phyloP scores from a whole-genome alignment of 2,113 vertebrate genomes.

The Oryzias celebensis region DNA sequence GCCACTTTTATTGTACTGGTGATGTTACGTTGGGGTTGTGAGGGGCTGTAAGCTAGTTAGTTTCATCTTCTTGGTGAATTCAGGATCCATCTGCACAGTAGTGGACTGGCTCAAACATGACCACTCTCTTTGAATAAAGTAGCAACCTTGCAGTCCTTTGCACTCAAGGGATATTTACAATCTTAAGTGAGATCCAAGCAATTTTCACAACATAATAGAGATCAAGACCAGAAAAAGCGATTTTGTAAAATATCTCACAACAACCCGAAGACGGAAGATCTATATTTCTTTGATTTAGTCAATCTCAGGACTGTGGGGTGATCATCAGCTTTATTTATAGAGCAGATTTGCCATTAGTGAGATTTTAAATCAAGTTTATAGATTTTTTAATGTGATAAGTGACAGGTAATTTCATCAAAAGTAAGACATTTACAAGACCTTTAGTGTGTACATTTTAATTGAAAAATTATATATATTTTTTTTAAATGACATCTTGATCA shows the following conservation, averaged over 20 bases:
- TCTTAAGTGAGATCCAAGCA: conserved; percentile 65
- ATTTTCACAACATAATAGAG: conserved; percentile 56
- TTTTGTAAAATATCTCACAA: conserved; percentile 26
- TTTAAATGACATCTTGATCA: conserved; percentile 11
- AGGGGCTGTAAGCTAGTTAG: background rate
- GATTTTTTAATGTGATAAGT: too few relatives aligned
- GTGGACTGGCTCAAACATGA: conserved; percentile 48
- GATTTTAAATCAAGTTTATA: too few relatives aligned
- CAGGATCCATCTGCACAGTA: conserved; percentile 35
- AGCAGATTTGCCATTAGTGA: background rate
- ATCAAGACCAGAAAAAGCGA: background rate
- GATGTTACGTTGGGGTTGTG: too few relatives aligned
- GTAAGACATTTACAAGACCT: too few relatives aligned
- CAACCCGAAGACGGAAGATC: background rate
- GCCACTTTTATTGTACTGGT: too few relatives aligned
- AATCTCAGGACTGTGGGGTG: conserved; percentile 3
- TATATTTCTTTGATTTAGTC: background rate
- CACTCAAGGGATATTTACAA: conserved; percentile 47
- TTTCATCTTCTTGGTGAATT: conserved; percentile 37
- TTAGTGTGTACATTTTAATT: too few relatives aligned
- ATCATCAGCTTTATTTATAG: conserved; percentile 16
- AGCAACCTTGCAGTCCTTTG: conserved; percentile 18
- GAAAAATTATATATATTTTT: too few relatives aligned
- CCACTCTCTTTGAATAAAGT: conserved; percentile 25
- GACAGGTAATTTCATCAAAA: too few relatives aligned